Conservation (phyloP, 2,113 vertebrate species). For the Atlantisia rogersi region DNA sequence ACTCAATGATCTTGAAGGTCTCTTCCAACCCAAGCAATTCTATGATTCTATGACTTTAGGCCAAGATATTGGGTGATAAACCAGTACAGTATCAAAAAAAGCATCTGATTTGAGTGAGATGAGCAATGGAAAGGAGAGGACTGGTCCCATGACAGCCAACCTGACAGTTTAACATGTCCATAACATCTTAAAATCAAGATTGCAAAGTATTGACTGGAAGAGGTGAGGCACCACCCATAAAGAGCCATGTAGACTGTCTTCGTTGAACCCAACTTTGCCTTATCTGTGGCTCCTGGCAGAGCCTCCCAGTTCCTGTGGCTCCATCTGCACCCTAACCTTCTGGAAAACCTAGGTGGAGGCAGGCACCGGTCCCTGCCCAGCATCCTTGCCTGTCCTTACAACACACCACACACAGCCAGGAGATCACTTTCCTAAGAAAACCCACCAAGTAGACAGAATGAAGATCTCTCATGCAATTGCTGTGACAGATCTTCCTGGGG, state of each 20-base stretch:
- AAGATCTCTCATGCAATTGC: neutral
- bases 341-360: neutral
- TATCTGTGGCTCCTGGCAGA: neutral
- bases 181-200: neutral
- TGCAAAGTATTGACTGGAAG: neutral
- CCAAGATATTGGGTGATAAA: neutral
- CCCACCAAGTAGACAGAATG: neutral
- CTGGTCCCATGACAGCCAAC: neutral
- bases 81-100: neutral
- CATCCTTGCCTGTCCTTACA: neutral
- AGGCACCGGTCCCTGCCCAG: neutral
- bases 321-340: neutral
- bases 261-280: neutral
- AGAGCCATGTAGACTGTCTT: neutral
- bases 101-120: neutral
- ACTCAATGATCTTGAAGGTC: no score
- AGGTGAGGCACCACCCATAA: neutral
- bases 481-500: neutral
- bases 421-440: neutral
- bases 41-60: neutral
- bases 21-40: no score
- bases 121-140: neutral
- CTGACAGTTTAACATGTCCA: neutral
- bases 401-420: neutral
- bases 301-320: accelerated